Percentiles rank a stretch among this genome's conserved stretches.
Conservation (phyloP, 2,797 vertebrate genomes). For the Enteromius fasciolatus region DNA sequence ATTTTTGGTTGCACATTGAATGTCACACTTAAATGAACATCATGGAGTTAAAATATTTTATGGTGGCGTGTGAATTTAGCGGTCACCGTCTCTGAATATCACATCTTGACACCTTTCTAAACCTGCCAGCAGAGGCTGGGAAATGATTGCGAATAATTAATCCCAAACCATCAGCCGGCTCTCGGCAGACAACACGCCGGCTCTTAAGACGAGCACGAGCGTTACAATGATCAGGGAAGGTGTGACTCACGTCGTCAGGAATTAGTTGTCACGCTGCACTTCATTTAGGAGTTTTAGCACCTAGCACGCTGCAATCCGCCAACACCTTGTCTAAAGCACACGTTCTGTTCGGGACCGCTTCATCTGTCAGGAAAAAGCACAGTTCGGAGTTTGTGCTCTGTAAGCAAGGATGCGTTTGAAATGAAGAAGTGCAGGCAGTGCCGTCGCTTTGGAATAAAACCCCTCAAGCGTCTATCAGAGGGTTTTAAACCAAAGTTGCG, state of each 20-base stretch:
- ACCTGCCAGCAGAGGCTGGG: conserved; percentile 75
- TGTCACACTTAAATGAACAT: conserved; percentile 39
- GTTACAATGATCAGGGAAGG: conserved; percentile 77
- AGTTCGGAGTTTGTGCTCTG: not conserved
- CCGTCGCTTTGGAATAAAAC: conserved; percentile 6
- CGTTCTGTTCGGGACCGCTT: conserved; percentile 57
- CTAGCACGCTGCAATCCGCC: conserved; percentile 72
- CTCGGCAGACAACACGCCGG: conserved; percentile 72
- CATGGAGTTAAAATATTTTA: conserved; percentile 40
- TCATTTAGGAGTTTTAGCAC: conserved; percentile 76
- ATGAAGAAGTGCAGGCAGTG: conserved; percentile 6
- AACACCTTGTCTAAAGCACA: conserved; percentile 67
- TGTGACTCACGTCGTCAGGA: conserved; percentile 80
- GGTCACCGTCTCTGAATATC: conserved; percentile 65
- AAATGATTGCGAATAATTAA: conserved; percentile 84
- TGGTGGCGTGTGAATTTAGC: conserved; percentile 56
- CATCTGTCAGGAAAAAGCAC: conserved; percentile 60
- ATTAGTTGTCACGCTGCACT: conserved; percentile 79
- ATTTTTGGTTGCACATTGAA: conserved; percentile 15
- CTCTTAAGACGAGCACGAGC: conserved; percentile 75
- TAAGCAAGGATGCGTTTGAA: not conserved
- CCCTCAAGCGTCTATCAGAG: conserved; percentile 74
- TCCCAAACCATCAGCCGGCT: conserved; percentile 79
- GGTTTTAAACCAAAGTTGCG: conserved; percentile 85
- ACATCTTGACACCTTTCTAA: conserved; percentile 75